Percentiles rank a stretch among this genome's conserved stretches.
phyloP scores from a whole-genome alignment of 2,888 invertebrate species.

The Heliconius sara region DNA sequence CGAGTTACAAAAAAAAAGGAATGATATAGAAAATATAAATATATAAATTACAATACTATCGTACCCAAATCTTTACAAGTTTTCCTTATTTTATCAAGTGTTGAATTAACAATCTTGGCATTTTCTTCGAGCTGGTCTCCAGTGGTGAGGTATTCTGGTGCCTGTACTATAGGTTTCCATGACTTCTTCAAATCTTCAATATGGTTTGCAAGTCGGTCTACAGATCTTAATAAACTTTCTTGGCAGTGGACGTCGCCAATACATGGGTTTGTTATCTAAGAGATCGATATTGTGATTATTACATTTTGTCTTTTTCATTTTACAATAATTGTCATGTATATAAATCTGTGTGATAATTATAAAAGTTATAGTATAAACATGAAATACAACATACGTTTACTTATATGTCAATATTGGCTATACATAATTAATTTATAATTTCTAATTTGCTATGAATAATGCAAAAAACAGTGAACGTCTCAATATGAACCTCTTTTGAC shows the following conservation, averaged over 20 bases:
- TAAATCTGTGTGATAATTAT: neutral
- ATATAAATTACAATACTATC: neutral
- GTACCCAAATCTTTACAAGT: conserved; percentile 38
- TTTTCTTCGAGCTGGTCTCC: conserved; percentile 32
- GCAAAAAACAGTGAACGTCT: too few species aligned
- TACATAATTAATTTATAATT: too few species aligned
- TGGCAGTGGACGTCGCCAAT: conserved; percentile 66
- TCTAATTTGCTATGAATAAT: too few species aligned
- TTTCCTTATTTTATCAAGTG: conserved; percentile 34
- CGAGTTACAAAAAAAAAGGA: neutral
- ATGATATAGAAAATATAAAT: neutral
- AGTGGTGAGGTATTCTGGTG: conserved; percentile 3
- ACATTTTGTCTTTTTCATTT: neutral
- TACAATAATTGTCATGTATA: neutral
- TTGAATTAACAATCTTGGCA: conserved; percentile 29
- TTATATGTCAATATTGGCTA: neutral
- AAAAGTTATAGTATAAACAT: neutral
- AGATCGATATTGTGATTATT: neutral
- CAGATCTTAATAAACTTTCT: conserved; percentile 60
- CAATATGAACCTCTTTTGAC: too few species aligned
- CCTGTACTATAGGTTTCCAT: conserved; percentile 35
- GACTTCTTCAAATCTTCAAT: conserved; percentile 26
- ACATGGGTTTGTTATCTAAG: conserved; percentile 53
- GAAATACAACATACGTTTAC: neutral
- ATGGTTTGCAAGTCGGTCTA: conserved; percentile 48